Evolutionary conservation across 2,888 invertebrate genomes (phyloP).

Genomic region (Cantharis nigra): DNA sequence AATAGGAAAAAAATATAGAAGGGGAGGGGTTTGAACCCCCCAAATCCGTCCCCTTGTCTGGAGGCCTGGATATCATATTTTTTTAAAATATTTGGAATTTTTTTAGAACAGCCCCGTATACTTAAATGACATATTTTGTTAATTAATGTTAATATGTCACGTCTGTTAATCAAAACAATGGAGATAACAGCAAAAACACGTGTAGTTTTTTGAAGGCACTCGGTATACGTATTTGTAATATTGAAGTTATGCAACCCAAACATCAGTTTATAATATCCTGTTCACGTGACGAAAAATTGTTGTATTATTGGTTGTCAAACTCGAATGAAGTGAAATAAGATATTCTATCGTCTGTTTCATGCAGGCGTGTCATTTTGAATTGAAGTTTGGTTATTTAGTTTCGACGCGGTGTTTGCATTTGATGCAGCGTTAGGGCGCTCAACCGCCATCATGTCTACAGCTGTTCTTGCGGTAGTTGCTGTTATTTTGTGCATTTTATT

Average conservation of each 20-base stretch:
- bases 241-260: slow-evolving; percentile 5
- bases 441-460: slow-evolving; percentile 71
- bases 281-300: slow-evolving; percentile 3
- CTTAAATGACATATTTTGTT: no score
- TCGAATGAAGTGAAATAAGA: slow-evolving; percentile 5
- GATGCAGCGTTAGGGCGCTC: slow-evolving; percentile 38
- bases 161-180: no score
- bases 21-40: no score
- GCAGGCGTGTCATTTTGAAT: slow-evolving; percentile 11
- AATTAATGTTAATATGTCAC: no score
- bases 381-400: slow-evolving; percentile 10
- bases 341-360: not conserved
- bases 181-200: no score
- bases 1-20: no score
- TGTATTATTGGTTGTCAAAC: slow-evolving; percentile 6
- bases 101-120: no score
- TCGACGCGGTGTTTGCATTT: slow-evolving; percentile 33
- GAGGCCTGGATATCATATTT: no score
- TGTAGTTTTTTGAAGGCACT: not conserved
- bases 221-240: not conserved
- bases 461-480: slow-evolving; percentile 77
- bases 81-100: no score
- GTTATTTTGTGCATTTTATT: slow-evolving; percentile 83
- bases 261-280: not conserved
- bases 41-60: no score